Evolutionary conservation across 1,140 invertebrate genomes (phyloP).

Genomic region (Scaptomyza montana): DNA sequence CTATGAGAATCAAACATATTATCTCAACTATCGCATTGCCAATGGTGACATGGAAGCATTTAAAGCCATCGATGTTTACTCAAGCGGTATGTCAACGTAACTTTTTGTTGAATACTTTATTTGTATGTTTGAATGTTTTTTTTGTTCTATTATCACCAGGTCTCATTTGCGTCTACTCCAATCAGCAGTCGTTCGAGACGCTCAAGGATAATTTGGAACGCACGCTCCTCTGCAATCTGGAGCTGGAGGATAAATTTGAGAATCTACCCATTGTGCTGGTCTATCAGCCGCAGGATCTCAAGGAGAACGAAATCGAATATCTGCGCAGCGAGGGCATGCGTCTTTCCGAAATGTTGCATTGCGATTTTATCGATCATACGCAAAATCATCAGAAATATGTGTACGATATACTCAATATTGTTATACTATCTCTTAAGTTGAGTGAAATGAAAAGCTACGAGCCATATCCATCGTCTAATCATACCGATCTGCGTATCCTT

Average conservation of each 20-base stretch:
- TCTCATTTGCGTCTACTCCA: conserved; percentile 95
- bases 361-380: conserved; percentile 82
- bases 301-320: conserved; percentile 92
- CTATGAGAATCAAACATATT: conserved; percentile 92
- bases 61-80: conserved; percentile 83
- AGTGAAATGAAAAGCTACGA: conserved; percentile 82
- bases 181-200: conserved; percentile 95
- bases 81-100: conserved; percentile 85
- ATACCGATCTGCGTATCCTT: conserved; percentile 89
- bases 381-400: conserved; percentile 83
- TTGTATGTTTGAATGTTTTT: background rate
- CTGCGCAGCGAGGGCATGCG: conserved; percentile 95
- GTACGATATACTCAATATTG: conserved; percentile 80
- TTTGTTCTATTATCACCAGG: conserved; percentile 84
- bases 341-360: conserved; percentile 91
- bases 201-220: conserved; percentile 95
- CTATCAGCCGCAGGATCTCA: conserved; percentile 92
- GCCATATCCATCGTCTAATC: conserved; percentile 80
- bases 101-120: background rate
- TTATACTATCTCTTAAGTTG: conserved; percentile 78
- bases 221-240: conserved; percentile 94
- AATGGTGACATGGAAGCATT: conserved; percentile 88
- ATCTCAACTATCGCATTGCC: conserved; percentile 92
- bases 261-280: conserved; percentile 95
- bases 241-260: conserved; percentile 93